These are phyloP conservation scores for Morpho achilles DNA, from an alignment of 2,888 invertebrate species.

Conservation along the genomic window DNA sequence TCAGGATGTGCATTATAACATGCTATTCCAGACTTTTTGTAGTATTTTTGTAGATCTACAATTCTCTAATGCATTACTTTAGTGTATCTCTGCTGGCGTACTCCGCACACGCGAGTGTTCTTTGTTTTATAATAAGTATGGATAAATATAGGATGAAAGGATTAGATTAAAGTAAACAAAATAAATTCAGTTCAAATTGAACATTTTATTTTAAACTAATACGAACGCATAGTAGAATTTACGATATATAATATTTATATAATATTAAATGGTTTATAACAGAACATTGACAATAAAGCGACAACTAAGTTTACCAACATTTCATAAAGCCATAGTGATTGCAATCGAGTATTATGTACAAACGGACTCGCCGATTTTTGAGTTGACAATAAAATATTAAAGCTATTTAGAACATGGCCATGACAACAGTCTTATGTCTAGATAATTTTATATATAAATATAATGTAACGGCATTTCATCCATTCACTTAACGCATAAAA, in stretches of 20 bases:
- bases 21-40: too few species aligned
- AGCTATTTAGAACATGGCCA: conserved; percentile 70
- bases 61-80: too few species aligned
- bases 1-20: too few species aligned
- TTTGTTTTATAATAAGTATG: too few species aligned
- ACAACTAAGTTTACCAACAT: conserved; percentile 71
- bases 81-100: too few species aligned
- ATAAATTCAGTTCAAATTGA: conserved; percentile 50
- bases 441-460: conserved; percentile 31
- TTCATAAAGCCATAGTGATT: conserved; percentile 66
- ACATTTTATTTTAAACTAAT: conserved; percentile 78
- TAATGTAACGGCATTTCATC: conserved; percentile 29
- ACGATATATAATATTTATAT: conserved; percentile 65
- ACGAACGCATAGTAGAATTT: conserved; percentile 77
- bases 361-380: conserved; percentile 45
- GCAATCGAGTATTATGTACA: conserved; percentile 53
- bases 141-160: background rate
- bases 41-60: too few species aligned
- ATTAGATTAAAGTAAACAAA: conserved; percentile 28
- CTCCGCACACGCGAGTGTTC: too few species aligned
- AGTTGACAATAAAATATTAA: conserved; percentile 65
- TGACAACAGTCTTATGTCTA: conserved; percentile 61
- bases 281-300: conserved; percentile 73
- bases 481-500: conserved; percentile 21
- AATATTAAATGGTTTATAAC: conserved; percentile 72